These are phyloP conservation scores for Crypturellus tataupa DNA, from an alignment of 2,797 vertebrate genomes.

Conservation along the genomic window DNA sequence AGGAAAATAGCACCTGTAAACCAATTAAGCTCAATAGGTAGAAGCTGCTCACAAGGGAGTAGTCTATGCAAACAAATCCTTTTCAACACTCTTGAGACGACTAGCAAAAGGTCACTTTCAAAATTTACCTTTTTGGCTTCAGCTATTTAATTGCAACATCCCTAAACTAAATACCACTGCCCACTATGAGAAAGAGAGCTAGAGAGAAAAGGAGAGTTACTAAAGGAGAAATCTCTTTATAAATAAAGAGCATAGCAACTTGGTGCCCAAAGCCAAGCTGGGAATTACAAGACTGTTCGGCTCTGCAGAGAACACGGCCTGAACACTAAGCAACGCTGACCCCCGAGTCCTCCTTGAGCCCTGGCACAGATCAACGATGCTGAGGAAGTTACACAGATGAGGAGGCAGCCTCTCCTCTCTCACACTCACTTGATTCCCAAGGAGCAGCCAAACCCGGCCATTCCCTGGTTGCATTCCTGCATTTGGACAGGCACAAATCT, in stretches of 20 bases:
- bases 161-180: not conserved
- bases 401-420: not conserved
- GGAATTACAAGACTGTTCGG: not conserved
- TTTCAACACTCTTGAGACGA: not conserved
- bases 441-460: not conserved
- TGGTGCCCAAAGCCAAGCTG: not conserved
- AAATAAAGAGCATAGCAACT: not conserved
- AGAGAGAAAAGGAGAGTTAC: not conserved
- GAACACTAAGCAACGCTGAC: not conserved
- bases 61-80: constrained; percentile 33
- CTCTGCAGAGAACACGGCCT: not conserved
- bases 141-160: not conserved
- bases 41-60: not conserved
- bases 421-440: not conserved
- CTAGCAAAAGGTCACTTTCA: not conserved
- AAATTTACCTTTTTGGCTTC: not conserved
- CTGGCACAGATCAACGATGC: too few species aligned
- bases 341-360: not conserved
- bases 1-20: not conserved
- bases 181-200: not conserved
- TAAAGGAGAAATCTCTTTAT: not conserved
- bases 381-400: not conserved
- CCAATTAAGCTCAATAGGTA: constrained; percentile 12
- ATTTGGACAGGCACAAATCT: not conserved
- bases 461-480: too few species aligned